Conservation (phyloP, 2,113 vertebrate genomes). For the Tretioscincus oriximinensis region DNA sequence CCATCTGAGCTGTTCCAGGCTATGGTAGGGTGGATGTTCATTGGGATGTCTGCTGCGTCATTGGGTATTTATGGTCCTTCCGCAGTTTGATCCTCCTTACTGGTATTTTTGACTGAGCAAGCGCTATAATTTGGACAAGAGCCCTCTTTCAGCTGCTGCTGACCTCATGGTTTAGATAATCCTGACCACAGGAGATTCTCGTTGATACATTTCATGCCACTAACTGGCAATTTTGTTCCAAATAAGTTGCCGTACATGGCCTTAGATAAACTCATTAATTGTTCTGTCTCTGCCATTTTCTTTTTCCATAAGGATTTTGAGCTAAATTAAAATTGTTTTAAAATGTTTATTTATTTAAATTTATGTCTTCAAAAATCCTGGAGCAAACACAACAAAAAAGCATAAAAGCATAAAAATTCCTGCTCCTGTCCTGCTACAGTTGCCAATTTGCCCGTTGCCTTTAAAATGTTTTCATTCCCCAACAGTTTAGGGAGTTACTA, state of each 20-base stretch:
- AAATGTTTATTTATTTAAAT: not conserved
- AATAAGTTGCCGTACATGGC: slow-evolving; percentile 27
- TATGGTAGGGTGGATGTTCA: not conserved
- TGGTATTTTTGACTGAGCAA: not conserved
- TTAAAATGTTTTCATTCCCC: too few relatives aligned
- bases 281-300: too few relatives aligned
- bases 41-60: not conserved
- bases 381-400: too few relatives aligned
- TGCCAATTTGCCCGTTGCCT: too few relatives aligned
- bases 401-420: too few relatives aligned
- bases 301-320: slow-evolving; percentile 36
- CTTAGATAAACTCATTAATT: slow-evolving; percentile 10
- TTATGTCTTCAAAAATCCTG: too few relatives aligned
- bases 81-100: not conserved
- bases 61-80: not conserved
- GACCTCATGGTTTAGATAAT: not conserved
- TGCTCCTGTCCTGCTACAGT: too few relatives aligned
- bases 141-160: not conserved
- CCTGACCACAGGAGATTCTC: not conserved
- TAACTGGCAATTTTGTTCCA: not conserved
- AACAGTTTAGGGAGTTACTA: not conserved
- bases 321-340: slow-evolving; percentile 18
- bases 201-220: not conserved
- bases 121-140: not conserved
- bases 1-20: not conserved